Percentiles rank a stretch among this genome's conserved stretches.
These are phyloP conservation scores for Argyrosomus japonicus DNA, from an alignment of 2,113 vertebrate genomes.

Conservation along the genomic window DNA sequence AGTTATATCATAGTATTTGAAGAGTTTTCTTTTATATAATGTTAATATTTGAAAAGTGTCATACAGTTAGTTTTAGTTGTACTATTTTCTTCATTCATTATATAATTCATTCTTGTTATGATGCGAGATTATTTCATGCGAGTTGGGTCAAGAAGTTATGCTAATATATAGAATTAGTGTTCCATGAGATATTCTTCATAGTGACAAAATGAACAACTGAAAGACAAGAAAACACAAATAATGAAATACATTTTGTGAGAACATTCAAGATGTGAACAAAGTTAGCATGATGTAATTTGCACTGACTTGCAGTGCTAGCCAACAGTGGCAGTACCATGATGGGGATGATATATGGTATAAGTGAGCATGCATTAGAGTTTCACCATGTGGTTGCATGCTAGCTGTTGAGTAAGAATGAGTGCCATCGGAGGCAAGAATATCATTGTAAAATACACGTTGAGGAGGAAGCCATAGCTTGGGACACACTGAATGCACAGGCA, in stretches of 20 bases:
- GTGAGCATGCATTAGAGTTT: slow-evolving; percentile 47
- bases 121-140: slow-evolving; percentile 24
- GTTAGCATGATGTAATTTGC: background rate
- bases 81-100: background rate
- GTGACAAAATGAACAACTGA: background rate
- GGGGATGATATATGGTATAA: background rate
- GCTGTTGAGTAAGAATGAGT: slow-evolving; percentile 25
- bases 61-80: slow-evolving; percentile 9
- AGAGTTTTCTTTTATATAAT: background rate
- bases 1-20: background rate
- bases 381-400: slow-evolving; percentile 34
- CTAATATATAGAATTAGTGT: background rate
- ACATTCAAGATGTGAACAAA: background rate
- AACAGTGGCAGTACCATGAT: background rate
- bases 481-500: slow-evolving; percentile 99
- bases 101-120: background rate
- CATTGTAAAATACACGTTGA: slow-evolving; percentile 96
- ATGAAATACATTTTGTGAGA: background rate
- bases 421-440: slow-evolving; percentile 88
- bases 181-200: background rate
- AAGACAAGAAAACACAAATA: background rate
- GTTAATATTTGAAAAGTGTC: background rate
- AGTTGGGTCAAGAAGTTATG: background rate
- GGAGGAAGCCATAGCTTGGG: slow-evolving; percentile 92
- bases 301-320: background rate